Base-by-base conservation (phyloP, 2,113 vertebrate genomes). In the Podocnemis expansa region DNA sequence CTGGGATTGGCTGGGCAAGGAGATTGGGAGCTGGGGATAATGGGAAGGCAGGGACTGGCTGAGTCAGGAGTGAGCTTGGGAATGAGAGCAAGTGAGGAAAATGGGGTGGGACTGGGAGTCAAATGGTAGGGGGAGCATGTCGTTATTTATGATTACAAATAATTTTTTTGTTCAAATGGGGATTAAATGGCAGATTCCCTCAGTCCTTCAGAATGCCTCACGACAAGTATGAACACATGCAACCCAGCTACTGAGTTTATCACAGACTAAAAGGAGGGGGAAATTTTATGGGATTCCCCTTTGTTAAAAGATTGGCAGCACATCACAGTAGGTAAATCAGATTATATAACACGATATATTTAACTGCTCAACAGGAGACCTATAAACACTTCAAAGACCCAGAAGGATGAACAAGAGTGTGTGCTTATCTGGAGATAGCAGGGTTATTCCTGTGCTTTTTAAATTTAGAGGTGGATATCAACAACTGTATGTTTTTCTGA, bases 91-190 rank as follows among this genome's bases (percentile, higher is more conserved):
- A 54, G 22, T 14, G 52, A 88, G 90, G 14, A 31, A 84, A 76
- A 87, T 78, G 16, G 2, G 4, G 12, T 82, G n/a, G 49, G 38
- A 56, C 6, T 29, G 82, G 58, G 90, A 86, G 58, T 27, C 76
- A 0, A 17, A 63, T 73, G 80, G 24, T 6, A 81, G 27, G 5
- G 12, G 82, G 54, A 63, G 78, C 38, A 29, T 49, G 12, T 8
- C 60, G 63, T 41, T 41, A 45, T 90, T 56, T 85, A 79, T 78
- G 41, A 78, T 12, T 29, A 25, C 25, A 93, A 92, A 87, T 95
- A 93, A 88, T 55, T 85, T 17, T 87, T 95, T 87, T 82, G 93
- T 89, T 82, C 93, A 58, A 94, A 90, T 73, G 4, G 4, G 31
- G 80, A 90, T 22, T 43, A 86, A 84, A 93, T 91, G 83, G 85